phyloP scores from a whole-genome alignment of 2,797 vertebrate genomes.

The Acanthurus leucopareius region DNA sequence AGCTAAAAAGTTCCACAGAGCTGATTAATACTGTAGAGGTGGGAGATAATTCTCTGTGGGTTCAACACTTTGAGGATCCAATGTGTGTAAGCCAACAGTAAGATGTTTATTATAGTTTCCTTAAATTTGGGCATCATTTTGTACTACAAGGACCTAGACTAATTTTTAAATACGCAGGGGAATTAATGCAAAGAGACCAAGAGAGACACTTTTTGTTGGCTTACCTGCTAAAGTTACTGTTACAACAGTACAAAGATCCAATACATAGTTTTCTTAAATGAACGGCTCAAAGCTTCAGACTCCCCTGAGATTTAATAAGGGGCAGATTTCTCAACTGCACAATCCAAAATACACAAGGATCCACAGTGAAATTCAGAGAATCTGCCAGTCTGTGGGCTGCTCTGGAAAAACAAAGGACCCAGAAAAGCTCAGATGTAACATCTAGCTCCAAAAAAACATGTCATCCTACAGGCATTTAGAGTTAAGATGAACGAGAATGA shows the following conservation, averaged over 20 bases:
- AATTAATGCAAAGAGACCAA: not conserved
- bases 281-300: constrained; percentile 1
- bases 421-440: not conserved
- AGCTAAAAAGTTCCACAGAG: too few relatives aligned
- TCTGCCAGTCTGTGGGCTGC: constrained; percentile 1
- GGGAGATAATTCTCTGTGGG: too few relatives aligned
- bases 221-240: constrained; percentile 38
- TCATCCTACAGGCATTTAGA: constrained; percentile 27
- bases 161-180: not conserved
- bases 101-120: too few relatives aligned
- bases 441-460: constrained; percentile 11
- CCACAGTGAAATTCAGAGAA: not conserved
- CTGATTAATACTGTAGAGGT: too few relatives aligned
- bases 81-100: too few relatives aligned
- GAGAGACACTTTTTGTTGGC: constrained; percentile 9
- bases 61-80: too few relatives aligned
- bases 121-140: too few relatives aligned
- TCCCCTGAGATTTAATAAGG: not conserved
- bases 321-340: not conserved
- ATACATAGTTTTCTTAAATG: not conserved
- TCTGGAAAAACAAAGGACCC: not conserved
- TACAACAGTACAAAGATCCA: constrained; percentile 17
- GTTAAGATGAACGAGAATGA: constrained; percentile 8
- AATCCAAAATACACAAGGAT: constrained; percentile 6
- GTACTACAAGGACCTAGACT: not conserved